Percentiles rank a stretch among this genome's conserved stretches.
Evolutionary conservation across 2,797 vertebrate species (phyloP).

Genomic region (Falco biarmicus): DNA sequence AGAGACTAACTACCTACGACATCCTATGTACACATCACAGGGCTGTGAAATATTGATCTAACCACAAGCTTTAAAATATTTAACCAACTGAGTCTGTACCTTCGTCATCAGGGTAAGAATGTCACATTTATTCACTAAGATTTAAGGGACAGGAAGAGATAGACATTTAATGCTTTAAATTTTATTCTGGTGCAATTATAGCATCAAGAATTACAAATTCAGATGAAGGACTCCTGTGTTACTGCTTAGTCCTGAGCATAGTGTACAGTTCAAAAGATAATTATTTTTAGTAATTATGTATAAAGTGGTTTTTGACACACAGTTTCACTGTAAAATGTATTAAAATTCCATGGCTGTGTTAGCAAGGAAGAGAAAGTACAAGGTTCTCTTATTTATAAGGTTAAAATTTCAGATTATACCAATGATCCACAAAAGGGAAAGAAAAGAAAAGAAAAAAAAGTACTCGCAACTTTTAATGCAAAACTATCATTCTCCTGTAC

Average conservation of each 20-base stretch:
- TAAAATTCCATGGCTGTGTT: neutral
- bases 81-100: conserved; percentile 10
- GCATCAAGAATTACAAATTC: neutral
- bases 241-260: neutral
- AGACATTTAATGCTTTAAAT: conserved; percentile 4
- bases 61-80: conserved; percentile 47
- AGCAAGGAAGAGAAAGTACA: neutral
- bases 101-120: neutral
- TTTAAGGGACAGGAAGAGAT: conserved; percentile 1
- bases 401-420: neutral
- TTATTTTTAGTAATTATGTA: neutral
- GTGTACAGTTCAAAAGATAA: neutral
- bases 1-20: neutral
- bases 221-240: neutral
- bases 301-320: neutral
- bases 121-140: conserved; percentile 26
- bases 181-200: neutral
- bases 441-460: neutral
- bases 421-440: neutral
- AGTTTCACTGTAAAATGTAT: neutral
- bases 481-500: neutral
- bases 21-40: neutral
- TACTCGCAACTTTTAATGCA: neutral
- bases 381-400: neutral
- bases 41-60: conserved; percentile 28